Evolutionary conservation across 2,113 vertebrate genomes (phyloP).

Genomic region (Daubentonia madagascariensis): DNA sequence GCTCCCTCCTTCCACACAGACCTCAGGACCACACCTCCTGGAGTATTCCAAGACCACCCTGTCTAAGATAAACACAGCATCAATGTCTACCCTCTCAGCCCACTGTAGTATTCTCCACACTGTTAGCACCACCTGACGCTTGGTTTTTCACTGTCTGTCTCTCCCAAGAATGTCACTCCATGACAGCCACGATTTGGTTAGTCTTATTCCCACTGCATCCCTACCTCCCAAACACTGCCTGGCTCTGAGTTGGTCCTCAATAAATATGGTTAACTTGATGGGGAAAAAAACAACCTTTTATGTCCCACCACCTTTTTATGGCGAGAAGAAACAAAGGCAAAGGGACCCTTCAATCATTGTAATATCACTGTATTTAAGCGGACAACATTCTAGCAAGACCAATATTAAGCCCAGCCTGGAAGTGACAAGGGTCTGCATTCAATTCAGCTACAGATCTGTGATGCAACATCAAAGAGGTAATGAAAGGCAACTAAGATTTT

Average conservation of each 20-base stretch:
- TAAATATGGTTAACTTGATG: background rate
- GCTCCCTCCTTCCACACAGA: background rate
- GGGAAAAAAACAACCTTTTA: background rate
- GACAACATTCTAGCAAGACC: background rate
- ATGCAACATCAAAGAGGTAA: too few relatives aligned
- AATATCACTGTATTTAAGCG: too few relatives aligned
- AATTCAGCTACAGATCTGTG: background rate
- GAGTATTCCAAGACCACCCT: fast-evolving
- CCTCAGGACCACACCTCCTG: background rate
- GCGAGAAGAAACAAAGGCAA: background rate
- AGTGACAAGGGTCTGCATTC: background rate
- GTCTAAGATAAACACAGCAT: background rate
- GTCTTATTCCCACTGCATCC: background rate
- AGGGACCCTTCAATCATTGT: background rate
- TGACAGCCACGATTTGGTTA: fast-evolving
- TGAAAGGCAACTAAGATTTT: background rate
- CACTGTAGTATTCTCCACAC: too few relatives aligned
- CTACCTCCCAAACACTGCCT: background rate
- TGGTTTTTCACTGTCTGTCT: background rate
- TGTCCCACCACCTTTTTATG: background rate
- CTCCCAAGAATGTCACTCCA: background rate
- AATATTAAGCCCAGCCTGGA: fast-evolving
- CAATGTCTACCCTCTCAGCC: background rate
- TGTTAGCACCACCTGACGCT: background rate
- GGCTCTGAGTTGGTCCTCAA: background rate